Evolutionary conservation across 2,888 invertebrate genomes (phyloP).

Genomic region (Sarcophaga rosellei): DNA sequence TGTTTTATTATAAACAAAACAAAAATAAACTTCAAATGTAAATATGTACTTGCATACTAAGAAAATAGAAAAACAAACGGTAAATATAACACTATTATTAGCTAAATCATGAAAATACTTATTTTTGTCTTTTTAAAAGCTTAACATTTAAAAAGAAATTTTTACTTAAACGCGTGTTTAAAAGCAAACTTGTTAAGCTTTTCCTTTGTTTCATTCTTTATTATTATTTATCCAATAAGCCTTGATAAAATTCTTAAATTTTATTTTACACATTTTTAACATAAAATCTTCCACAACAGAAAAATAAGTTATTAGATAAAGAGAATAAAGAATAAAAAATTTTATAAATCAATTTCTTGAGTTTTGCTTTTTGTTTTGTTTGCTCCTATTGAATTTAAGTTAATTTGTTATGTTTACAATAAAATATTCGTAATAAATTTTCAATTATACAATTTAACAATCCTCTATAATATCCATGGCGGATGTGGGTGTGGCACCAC

Average conservation of each 20-base stretch:
- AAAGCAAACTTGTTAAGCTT: not conserved
- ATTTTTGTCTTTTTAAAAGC: no score
- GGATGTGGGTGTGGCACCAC: conserved; percentile 43
- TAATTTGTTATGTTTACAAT: not conserved
- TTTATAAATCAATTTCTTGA: conserved; percentile 45
- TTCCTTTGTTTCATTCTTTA: not conserved
- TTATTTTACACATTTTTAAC: not conserved
- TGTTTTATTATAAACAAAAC: no score
- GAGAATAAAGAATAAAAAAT: conserved; percentile 36
- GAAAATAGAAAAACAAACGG: no score
- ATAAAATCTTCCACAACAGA: not conserved
- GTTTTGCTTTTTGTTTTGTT: conserved; percentile 1
- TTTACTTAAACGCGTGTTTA: no score
- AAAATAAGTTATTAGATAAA: not conserved
- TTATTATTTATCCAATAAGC: not conserved
- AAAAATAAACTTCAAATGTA: no score
- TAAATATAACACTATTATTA: no score
- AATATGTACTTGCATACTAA: no score
- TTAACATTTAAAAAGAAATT: no score
- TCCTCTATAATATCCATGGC: conserved; percentile 72
- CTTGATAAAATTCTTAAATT: not conserved
- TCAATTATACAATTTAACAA: conserved; percentile 67
- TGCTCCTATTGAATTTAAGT: not conserved
- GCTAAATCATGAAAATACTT: no score
- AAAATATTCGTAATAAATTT: not conserved